Evolutionary conservation across 2,888 invertebrate species (phyloP).

Genomic region (Hipparchia sbordonii): DNA sequence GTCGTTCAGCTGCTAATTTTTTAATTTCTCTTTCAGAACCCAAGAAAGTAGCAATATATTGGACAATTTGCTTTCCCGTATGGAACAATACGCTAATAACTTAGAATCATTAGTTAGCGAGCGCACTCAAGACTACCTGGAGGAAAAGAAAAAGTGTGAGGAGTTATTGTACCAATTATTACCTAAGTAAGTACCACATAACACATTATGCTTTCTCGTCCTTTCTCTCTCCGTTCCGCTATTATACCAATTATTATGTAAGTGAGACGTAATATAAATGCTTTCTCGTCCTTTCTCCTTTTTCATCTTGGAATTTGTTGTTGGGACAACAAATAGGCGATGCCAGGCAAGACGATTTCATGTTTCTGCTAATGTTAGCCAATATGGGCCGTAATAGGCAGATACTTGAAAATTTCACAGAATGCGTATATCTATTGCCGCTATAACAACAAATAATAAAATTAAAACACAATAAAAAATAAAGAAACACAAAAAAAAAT

Average conservation of each 20-base stretch:
- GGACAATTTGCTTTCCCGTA: conserved; percentile 97
- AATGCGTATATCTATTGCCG: too few species aligned
- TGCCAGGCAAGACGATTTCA: too few species aligned
- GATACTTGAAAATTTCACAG: too few species aligned
- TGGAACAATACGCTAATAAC: conserved; percentile 99
- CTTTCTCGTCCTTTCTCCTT: not conserved
- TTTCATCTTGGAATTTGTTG: too few species aligned
- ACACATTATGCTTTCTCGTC: not conserved
- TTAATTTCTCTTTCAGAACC: conserved; percentile 81
- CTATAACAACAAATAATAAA: too few species aligned
- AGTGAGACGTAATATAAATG: conserved; percentile 79
- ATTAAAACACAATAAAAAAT: too few species aligned
- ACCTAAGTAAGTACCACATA: conserved; percentile 87
- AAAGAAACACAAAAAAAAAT: too few species aligned
- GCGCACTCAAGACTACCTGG: conserved; percentile 97
- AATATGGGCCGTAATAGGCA: too few species aligned
- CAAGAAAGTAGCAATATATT: conserved; percentile 96
- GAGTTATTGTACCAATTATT: conserved; percentile 97
- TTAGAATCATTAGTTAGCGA: conserved; percentile 98
- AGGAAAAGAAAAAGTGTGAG: conserved; percentile 99
- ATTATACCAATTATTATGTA: conserved; percentile 97
- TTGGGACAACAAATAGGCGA: too few species aligned
- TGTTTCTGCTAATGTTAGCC: too few species aligned
- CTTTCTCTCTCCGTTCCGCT: conserved; percentile 60
- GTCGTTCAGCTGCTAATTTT: not conserved